Conservation (phyloP, 2,797 vertebrate species). For the Gastrophryne carolinensis region DNA sequence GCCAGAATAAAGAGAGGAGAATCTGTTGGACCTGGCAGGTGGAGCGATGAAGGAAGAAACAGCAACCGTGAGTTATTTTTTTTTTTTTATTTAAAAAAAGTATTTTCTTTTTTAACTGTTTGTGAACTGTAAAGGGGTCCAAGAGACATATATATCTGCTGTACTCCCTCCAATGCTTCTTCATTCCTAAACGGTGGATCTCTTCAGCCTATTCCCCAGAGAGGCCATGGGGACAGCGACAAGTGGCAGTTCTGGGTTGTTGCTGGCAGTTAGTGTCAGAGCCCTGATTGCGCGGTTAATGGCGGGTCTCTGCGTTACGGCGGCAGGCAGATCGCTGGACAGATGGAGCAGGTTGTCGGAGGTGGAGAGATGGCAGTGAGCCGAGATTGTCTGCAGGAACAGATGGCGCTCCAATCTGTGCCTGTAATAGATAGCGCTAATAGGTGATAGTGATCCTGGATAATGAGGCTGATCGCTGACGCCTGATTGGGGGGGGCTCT, state of each 20-base stretch:
- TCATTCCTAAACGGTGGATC: too few relatives aligned
- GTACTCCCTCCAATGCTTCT: too few relatives aligned
- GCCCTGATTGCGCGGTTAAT: not conserved
- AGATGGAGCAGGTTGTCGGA: conserved; percentile 24
- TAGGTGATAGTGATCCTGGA: conserved; percentile 21
- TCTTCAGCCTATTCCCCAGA: too few relatives aligned
- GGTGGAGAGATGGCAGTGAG: conserved; percentile 9
- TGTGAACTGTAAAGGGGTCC: too few relatives aligned
- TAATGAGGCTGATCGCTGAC: not conserved
- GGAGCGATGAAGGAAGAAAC: too few relatives aligned
- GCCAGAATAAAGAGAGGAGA: too few relatives aligned
- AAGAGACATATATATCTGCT: too few relatives aligned
- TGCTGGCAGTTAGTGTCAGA: conserved; percentile 3
- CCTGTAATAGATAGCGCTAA: conserved; percentile 40
- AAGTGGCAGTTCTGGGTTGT: not conserved
- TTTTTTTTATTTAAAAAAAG: too few relatives aligned
- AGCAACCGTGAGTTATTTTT: too few relatives aligned
- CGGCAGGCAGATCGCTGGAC: not conserved
- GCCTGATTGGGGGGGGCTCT: not conserved
- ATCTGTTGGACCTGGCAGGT: too few relatives aligned
- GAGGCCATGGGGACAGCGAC: too few relatives aligned
- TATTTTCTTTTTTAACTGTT: too few relatives aligned
- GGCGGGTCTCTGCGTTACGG: not conserved
- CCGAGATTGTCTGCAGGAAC: conserved; percentile 12
- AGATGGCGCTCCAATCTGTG: conserved; percentile 39